Base-by-base conservation (phyloP, 2,797 vertebrate species). In the Peromyscus melanophrys region DNA sequence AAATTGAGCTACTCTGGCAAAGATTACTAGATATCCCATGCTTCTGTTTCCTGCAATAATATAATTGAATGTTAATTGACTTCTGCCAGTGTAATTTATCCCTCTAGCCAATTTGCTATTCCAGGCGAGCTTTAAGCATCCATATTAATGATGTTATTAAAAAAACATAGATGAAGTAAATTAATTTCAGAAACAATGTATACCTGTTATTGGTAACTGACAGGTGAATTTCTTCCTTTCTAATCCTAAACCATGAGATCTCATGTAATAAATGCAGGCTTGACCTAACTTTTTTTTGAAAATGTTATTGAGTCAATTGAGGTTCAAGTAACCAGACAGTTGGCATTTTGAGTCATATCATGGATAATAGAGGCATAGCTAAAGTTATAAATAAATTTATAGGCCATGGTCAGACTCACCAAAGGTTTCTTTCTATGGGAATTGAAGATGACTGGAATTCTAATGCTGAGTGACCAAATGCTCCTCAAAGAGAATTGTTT, bases 321-420 rank as follows among this genome's bases (percentile, higher is more conserved):
- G 90, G 29, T 94, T 91, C 40, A 81, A 34, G 12, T 43, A 87
- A 87, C 94, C 82, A 98, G 92, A 92, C 76, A 89, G 31, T 80
- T 88, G 92, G 8, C 43, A 83, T 93, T 96, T 87, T 73, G 61
- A 91, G 49, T 86, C 27, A 13, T 85, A 96, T 31, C 89, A 57
- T 92, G n/a, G 63, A 34, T 85, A 80, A 76, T 34, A 85, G 59
- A 75, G 57, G 43, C 31, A 69, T 21, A 87, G 67, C 17, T 61
- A 37, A 61, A 57, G 61, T 88, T 83, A 91, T 37, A 92, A 67
- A 49, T 97, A 96, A 91, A 81, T 71, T 13, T 82, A 37, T 63
- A 59, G 73, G 10, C 65, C 21, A 83, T 34, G 73, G 43, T 43
- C 43, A 89, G 63, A 75, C 67, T 89, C 52, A 7, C 7, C 1